These are phyloP conservation scores for Tapirus indicus DNA, from an alignment of 2,797 vertebrate species.

Conservation along the genomic window DNA sequence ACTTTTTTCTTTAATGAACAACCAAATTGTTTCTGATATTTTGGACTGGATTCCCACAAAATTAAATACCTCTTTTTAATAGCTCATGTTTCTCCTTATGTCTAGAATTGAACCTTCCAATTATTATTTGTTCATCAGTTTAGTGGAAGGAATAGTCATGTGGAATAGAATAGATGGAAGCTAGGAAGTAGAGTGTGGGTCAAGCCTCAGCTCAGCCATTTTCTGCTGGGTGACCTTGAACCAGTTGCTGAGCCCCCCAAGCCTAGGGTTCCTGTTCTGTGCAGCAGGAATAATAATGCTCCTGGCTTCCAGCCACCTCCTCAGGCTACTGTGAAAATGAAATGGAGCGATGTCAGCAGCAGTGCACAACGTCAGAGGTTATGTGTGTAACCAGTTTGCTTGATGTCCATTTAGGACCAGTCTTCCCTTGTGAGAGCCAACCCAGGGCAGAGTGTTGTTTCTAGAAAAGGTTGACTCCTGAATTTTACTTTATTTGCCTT, in stretches of 20 bases:
- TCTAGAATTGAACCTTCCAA: background rate
- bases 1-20: background rate
- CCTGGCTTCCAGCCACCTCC: background rate
- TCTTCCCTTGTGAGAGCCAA: background rate
- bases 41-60: background rate
- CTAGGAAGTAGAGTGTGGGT: too few relatives aligned
- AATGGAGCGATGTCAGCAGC: too few relatives aligned
- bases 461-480: background rate
- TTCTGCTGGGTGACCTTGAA: background rate
- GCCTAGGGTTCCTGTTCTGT: background rate
- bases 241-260: background rate
- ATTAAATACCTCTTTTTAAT: background rate
- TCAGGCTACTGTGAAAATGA: background rate
- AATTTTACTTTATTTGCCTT: conserved; percentile 54
- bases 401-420: background rate
- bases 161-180: background rate
- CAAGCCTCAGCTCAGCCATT: background rate
- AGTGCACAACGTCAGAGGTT: background rate
- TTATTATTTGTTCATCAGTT: background rate
- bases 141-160: background rate
- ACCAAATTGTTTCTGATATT: background rate
- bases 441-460: background rate
- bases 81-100: background rate
- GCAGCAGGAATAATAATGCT: background rate
- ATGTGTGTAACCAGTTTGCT: too few relatives aligned